Evolutionary conservation across 2,797 vertebrate species (phyloP).

Genomic region (Phrynocephalus vlangalii): DNA sequence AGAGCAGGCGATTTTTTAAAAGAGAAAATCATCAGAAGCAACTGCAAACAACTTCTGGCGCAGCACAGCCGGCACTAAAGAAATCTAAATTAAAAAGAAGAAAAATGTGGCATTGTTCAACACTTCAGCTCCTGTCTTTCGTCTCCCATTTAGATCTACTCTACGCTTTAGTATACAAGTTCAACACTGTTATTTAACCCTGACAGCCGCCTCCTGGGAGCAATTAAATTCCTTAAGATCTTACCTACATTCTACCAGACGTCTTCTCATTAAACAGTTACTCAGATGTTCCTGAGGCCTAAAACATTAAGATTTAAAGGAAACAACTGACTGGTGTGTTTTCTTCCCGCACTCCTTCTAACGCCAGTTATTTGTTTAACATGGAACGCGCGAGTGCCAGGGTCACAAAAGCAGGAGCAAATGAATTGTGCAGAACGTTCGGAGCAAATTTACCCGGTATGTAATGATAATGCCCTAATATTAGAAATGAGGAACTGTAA

Average conservation of each 20-base stretch:
- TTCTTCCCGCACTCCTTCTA: conserved; percentile 57
- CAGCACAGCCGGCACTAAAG: not conserved
- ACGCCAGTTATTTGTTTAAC: conserved; percentile 72
- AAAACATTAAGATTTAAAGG: conserved; percentile 70
- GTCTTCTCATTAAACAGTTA: conserved; percentile 69
- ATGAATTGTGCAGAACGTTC: conserved; percentile 40
- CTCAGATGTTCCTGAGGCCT: conserved; percentile 65
- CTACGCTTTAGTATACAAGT: conserved; percentile 48
- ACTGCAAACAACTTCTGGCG: not conserved
- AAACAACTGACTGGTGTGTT: conserved; percentile 53
- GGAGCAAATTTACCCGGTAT: conserved; percentile 29
- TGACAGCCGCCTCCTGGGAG: conserved; percentile 67
- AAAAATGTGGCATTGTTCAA: conserved; percentile 24
- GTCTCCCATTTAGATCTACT: conserved; percentile 45
- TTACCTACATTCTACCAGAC: conserved; percentile 67
- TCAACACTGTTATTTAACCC: conserved; percentile 58
- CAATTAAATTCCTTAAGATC: conserved; percentile 70
- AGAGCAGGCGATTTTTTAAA: not conserved
- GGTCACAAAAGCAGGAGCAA: conserved; percentile 56
- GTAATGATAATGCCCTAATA: not conserved
- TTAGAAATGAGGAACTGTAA: not conserved
- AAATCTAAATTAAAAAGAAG: not conserved
- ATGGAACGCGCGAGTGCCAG: conserved; percentile 51
- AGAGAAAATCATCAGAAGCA: not conserved
- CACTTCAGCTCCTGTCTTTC: conserved; percentile 14